Base-by-base conservation (phyloP, 2,113 vertebrate species). In the Rhabdornis inornatus region DNA sequence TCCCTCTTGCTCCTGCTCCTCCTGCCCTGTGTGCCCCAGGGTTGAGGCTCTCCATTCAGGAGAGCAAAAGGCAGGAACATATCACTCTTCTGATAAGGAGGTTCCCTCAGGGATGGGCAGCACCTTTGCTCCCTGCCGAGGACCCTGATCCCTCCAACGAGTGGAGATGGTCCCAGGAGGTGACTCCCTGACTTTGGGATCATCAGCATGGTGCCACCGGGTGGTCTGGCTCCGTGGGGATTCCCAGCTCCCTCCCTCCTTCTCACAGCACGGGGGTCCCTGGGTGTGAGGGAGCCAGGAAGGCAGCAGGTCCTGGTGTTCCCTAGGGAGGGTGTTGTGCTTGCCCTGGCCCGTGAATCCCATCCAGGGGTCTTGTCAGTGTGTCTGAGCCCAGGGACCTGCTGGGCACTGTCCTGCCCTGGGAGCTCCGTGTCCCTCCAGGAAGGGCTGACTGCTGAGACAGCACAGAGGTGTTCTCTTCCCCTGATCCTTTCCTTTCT, bases 151-250 rank as follows among this genome's bases (percentile, higher is more conserved):
- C 52, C 55, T 91, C 20, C 39, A 1, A 1, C 0, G 1, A 33
- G 3, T 22, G 45, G 13, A 23, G 27, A 14, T 42, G 42, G 8
- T 79, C 35, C 13, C 1, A 1, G 23, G 70, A 40, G 17, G 30
- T 3, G 20, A 10, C 4, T 83, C 8, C 45, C 4, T 7, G 21
- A 64, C 6, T 50, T 8, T 33, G 59, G 49, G 49, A 33, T 63
- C 17, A 3, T 1, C 6, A 22, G 47, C 9, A 2, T 0, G 4
- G 14, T 47, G 30, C 23, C 33, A 13, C 7, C 0, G 0, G 19
- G 8, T 4, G 3, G 18, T 35, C 24, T 30, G 44, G n/a, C 49
- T 45, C 10, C 0, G 0, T 15, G 65, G 42, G 35, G 35, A 40
- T 60, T 85, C 40, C 65, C n/a, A n/a, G 8, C 14, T 53, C 13